Conservation (phyloP, 2,113 vertebrate species). For the Eclectus roratus region DNA sequence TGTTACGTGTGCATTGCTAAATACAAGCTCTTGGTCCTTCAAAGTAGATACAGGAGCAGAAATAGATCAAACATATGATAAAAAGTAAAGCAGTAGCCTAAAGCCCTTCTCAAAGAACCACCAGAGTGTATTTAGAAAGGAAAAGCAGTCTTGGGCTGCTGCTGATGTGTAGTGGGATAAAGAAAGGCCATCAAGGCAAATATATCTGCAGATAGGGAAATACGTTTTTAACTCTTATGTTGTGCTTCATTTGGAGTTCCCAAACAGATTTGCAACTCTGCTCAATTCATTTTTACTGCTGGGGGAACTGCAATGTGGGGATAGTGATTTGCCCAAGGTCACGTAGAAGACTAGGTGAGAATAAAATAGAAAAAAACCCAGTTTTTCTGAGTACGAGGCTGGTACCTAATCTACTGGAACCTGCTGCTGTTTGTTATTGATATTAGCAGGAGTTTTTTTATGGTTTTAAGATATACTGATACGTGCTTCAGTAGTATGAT, state of each 20-base stretch:
- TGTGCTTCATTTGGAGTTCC: neutral
- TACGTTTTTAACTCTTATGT: neutral
- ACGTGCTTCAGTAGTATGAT: neutral
- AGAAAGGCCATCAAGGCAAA: slow-evolving; percentile 12
- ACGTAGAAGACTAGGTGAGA: neutral
- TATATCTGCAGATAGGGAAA: slow-evolving; percentile 3
- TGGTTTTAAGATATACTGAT: neutral
- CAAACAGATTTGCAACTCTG: neutral
- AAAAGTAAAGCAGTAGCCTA: slow-evolving; percentile 44
- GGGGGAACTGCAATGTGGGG: neutral
- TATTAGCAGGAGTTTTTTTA: neutral
- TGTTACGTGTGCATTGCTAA: neutral
- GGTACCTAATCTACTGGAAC: neutral
- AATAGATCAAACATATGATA: slow-evolving; percentile 45
- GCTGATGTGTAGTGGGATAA: slow-evolving; percentile 14
- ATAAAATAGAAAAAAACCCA: neutral
- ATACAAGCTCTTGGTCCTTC: neutral
- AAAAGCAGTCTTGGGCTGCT: neutral
- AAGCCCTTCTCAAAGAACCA: slow-evolving; percentile 15
- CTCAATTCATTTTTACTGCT: slow-evolving; percentile 12
- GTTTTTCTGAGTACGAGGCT: neutral
- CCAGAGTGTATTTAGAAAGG: slow-evolving; percentile 19
- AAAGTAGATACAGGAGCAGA: neutral
- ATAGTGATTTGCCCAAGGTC: slow-evolving; percentile 39
- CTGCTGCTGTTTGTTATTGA: neutral